Percentiles rank a stretch among this genome's conserved stretches.
Evolutionary conservation across 2,797 vertebrate species (phyloP).

Genomic region (Limnodromus scolopaceus): DNA sequence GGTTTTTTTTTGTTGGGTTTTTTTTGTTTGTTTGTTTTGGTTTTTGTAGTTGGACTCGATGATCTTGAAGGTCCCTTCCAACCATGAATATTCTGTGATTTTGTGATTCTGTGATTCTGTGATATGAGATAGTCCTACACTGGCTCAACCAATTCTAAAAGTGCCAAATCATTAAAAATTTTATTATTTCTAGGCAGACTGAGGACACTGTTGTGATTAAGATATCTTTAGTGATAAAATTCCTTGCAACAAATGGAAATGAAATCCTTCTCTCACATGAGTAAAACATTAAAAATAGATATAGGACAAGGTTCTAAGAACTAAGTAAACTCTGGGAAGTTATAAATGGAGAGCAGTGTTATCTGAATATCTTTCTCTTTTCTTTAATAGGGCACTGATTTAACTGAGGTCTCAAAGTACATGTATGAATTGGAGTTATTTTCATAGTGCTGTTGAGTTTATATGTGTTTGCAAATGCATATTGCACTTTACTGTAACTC

Average conservation of each 20-base stretch:
- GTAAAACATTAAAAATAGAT: neutral
- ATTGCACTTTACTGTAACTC: neutral
- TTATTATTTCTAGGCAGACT: neutral
- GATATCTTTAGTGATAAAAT: slow-evolving; percentile 1
- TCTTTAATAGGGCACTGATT: neutral
- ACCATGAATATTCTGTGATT: too few relatives aligned
- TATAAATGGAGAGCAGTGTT: neutral
- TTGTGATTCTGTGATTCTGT: too few relatives aligned
- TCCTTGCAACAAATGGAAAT: neutral
- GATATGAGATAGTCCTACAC: neutral
- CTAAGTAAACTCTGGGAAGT: neutral
- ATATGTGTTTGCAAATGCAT: neutral
- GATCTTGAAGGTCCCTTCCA: too few relatives aligned
- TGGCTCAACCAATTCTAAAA: neutral
- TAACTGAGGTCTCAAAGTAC: neutral
- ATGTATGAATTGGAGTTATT: neutral
- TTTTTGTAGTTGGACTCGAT: too few relatives aligned
- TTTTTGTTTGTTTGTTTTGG: too few relatives aligned
- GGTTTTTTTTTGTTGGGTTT: too few relatives aligned
- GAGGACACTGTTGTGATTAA: neutral
- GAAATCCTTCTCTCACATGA: neutral
- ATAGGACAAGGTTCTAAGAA: neutral
- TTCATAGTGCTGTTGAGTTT: neutral
- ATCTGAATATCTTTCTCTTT: neutral
- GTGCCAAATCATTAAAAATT: neutral